These are phyloP conservation scores for Ceraclea dissimilis DNA, from an alignment of 2,888 invertebrate genomes.

Conservation along the genomic window DNA sequence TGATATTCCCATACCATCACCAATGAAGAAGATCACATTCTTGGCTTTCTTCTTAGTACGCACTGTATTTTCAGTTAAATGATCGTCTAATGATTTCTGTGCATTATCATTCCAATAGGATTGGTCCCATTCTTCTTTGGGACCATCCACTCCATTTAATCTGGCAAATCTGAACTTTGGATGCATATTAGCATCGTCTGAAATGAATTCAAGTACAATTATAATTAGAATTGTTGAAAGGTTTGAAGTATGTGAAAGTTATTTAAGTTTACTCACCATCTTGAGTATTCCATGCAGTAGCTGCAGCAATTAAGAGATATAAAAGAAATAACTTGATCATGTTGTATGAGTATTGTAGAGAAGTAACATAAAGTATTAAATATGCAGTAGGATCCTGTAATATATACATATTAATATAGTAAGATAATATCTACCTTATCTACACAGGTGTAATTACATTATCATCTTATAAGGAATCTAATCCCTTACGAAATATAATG, in stretches of 20 bases:
- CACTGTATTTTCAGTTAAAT: neutral
- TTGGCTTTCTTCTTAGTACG: slow-evolving; percentile 44
- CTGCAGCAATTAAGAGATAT: too few species aligned
- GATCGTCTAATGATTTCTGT: neutral
- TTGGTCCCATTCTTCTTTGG: neutral
- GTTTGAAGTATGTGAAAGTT: neutral
- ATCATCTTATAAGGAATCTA: too few species aligned
- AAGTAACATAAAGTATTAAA: too few species aligned
- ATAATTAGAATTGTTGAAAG: neutral
- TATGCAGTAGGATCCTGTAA: too few species aligned
- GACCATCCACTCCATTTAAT: neutral
- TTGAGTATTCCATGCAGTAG: too few species aligned
- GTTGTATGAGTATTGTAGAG: too few species aligned
- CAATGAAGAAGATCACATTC: slow-evolving; percentile 66
- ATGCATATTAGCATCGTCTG: neutral
- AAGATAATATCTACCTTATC: too few species aligned
- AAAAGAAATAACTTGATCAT: too few species aligned
- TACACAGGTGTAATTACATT: too few species aligned
- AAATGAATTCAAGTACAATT: neutral
- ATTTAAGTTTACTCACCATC: too few species aligned
- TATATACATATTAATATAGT: too few species aligned
- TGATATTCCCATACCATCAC: slow-evolving; percentile 74
- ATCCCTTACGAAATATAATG: too few species aligned
- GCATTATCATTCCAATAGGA: neutral
- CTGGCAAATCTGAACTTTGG: neutral